Percentiles rank a stretch among this genome's conserved stretches.
Evolutionary conservation across 2,113 vertebrate genomes (phyloP).

Genomic region (Rafetus swinhoei): DNA sequence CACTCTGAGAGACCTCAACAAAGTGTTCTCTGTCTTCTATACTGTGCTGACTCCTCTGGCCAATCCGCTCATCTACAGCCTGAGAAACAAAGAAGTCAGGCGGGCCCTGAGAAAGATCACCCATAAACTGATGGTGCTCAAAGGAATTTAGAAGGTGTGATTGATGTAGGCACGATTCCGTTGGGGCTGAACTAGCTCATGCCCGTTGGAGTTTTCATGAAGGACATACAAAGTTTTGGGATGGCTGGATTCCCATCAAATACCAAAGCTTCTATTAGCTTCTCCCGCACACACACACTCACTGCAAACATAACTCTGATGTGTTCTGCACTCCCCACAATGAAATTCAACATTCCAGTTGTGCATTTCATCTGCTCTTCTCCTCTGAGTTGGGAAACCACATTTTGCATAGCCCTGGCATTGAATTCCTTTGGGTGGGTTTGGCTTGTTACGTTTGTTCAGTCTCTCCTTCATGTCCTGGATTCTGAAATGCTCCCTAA

Average conservation of each 20-base stretch:
- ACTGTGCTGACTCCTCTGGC: background rate
- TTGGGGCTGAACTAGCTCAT: background rate
- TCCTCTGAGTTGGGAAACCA: background rate
- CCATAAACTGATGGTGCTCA: background rate
- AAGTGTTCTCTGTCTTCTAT: background rate
- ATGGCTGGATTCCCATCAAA: background rate
- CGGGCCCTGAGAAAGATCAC: background rate
- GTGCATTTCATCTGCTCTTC: background rate
- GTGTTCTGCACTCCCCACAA: background rate
- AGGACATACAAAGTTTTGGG: background rate
- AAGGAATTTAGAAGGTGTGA: background rate
- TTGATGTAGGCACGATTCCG: too few relatives aligned
- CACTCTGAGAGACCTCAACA: background rate
- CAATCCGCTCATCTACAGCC: too few relatives aligned
- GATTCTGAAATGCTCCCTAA: background rate
- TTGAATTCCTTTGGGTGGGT: too few relatives aligned
- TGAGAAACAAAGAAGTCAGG: background rate
- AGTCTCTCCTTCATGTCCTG: background rate
- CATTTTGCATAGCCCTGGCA: background rate
- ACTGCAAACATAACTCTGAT: background rate
- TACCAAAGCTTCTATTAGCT: background rate
- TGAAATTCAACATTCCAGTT: background rate
- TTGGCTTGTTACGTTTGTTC: background rate
- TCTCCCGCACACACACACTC: background rate
- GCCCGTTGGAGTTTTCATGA: background rate